These are phyloP conservation scores for Lasioglossum villosulum DNA, from an alignment of 2,888 invertebrate species.

Conservation along the genomic window DNA sequence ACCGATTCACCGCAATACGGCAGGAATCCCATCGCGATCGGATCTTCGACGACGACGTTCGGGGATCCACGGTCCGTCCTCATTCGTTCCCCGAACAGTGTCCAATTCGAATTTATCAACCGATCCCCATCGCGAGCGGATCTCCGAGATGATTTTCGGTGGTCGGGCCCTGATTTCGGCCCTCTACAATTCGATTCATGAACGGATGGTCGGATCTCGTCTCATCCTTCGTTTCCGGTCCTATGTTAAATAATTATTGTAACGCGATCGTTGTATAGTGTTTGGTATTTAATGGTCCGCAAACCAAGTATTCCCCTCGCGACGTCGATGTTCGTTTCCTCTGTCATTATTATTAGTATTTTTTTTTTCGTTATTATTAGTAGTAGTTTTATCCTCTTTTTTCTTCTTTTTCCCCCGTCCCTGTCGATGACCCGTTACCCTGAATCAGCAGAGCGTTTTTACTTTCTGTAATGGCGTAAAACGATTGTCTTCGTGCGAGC, in stretches of 20 bases:
- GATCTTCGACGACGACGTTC: neutral
- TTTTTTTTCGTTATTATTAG: conserved; percentile 2
- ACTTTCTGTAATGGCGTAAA: conserved; percentile 73
- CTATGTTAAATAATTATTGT: conserved; percentile 78
- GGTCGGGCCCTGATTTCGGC: neutral
- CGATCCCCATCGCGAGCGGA: conserved; percentile 22
- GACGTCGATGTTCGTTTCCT: conserved; percentile 58
- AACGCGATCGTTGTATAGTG: conserved; percentile 81
- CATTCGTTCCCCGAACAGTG: neutral
- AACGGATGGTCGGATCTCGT: conserved; percentile 13
- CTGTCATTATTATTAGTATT: conserved; percentile 13
- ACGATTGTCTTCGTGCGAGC: conserved; percentile 72
- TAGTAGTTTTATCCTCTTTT: conserved; percentile 28
- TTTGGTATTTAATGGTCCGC: conserved; percentile 80
- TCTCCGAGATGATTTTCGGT: conserved; percentile 4
- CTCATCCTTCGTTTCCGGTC: conserved; percentile 6
- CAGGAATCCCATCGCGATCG: conserved; percentile 25
- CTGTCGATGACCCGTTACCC: conserved; percentile 51
- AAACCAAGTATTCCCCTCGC: conserved; percentile 74
- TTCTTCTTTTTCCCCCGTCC: conserved; percentile 3
- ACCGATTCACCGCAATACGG: conserved; percentile 50
- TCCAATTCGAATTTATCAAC: conserved; percentile 52
- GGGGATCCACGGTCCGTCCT: neutral
- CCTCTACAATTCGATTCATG: conserved; percentile 11
- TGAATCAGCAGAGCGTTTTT: conserved; percentile 46